These are phyloP conservation scores for Lasiommata megera DNA, from an alignment of 2,888 invertebrate species.

Conservation along the genomic window DNA sequence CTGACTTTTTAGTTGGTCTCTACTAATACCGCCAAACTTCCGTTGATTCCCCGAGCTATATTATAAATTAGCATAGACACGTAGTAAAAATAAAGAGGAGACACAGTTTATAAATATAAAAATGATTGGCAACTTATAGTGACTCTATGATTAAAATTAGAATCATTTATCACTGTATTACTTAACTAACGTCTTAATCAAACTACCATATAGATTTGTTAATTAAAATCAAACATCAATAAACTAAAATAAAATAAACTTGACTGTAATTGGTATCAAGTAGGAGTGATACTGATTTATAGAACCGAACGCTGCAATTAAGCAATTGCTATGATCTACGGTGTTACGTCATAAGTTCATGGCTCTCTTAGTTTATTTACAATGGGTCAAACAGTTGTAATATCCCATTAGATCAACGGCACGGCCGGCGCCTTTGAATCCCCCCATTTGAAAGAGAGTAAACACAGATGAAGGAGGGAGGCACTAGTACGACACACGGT, in stretches of 20 bases:
- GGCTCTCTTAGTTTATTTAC: constrained; percentile 45
- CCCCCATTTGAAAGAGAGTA: constrained; percentile 73
- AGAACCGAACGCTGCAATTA: constrained; percentile 32
- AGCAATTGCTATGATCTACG: constrained; percentile 33
- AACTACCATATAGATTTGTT: constrained; percentile 15
- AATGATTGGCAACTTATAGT: too few species aligned
- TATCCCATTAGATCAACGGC: constrained; percentile 51
- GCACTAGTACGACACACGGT: constrained; percentile 71
- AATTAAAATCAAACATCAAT: constrained; percentile 23
- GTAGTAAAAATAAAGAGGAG: too few species aligned
- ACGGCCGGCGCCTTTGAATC: constrained; percentile 63
- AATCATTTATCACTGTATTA: neutral
- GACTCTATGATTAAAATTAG: neutral
- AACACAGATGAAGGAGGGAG: constrained; percentile 74
- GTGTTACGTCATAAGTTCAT: constrained; percentile 38
- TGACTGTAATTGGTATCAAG: constrained; percentile 25
- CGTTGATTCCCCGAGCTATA: too few species aligned
- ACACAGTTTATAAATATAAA: too few species aligned
- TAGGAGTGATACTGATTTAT: constrained; percentile 29
- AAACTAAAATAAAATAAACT: too few species aligned
- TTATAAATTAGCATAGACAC: too few species aligned
- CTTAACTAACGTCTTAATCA: neutral
- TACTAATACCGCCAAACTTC: too few species aligned
- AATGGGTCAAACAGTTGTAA: constrained; percentile 60
- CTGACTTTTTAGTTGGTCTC: too few species aligned